Evolutionary conservation across 2,888 invertebrate genomes (phyloP).

Genomic region (Homarus gammarus): DNA sequence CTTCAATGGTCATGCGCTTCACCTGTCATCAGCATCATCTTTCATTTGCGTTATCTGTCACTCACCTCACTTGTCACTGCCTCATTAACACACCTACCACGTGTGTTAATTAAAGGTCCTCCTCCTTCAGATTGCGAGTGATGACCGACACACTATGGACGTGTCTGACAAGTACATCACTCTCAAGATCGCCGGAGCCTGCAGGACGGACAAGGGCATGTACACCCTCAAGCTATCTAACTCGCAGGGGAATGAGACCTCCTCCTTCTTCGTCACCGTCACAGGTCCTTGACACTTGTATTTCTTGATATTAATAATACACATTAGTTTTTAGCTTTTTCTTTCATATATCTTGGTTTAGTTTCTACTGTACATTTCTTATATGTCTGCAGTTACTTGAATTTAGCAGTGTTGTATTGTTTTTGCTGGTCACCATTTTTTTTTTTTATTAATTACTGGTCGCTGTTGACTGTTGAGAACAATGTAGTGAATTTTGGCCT

Average conservation of each 20-base stretch:
- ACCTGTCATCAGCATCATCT: not conserved
- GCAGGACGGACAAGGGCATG: constrained; percentile 91
- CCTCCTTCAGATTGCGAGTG: constrained; percentile 77
- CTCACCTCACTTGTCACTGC: not conserved
- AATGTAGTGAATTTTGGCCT: too few species aligned
- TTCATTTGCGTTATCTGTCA: not conserved
- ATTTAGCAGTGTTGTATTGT: too few species aligned
- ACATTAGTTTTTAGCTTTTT: too few species aligned
- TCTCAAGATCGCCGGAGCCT: constrained; percentile 87
- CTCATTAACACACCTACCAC: not conserved
- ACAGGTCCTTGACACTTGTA: constrained; percentile 83
- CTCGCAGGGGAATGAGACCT: constrained; percentile 88
- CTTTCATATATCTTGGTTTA: too few species aligned
- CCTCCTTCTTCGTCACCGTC: constrained; percentile 90
- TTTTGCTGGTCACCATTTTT: too few species aligned
- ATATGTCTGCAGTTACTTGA: too few species aligned
- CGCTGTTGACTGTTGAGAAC: too few species aligned
- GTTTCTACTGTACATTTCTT: too few species aligned
- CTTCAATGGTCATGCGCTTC: not conserved
- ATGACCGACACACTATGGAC: constrained; percentile 85
- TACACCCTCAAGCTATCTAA: constrained; percentile 91
- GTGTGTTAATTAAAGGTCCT: not conserved
- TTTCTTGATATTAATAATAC: too few species aligned
- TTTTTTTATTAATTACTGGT: too few species aligned
- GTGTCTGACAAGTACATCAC: constrained; percentile 87